Percentiles rank a stretch among this genome's conserved stretches.
Evolutionary conservation across 2,888 invertebrate species (phyloP).

Genomic region (Hoplodrina ambigua): DNA sequence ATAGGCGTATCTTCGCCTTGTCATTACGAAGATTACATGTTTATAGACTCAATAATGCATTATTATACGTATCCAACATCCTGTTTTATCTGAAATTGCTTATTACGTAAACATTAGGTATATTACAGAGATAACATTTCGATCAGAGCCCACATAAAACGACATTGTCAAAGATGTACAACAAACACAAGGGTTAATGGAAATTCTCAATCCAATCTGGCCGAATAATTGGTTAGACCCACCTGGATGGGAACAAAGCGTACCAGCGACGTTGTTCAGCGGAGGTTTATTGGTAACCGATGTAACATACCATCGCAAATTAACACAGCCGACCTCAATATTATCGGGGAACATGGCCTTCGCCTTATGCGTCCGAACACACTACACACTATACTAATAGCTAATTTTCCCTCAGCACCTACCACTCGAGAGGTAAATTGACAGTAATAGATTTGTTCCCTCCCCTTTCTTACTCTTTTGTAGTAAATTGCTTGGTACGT

Average conservation of each 20-base stretch:
- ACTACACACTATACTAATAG: slow-evolving; percentile 77
- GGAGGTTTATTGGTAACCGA: slow-evolving; percentile 78
- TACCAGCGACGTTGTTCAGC: slow-evolving; percentile 75
- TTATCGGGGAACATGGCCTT: slow-evolving; percentile 73
- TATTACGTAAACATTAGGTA: slow-evolving; percentile 43
- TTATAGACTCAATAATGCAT: slow-evolving; percentile 44
- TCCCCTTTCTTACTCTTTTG: slow-evolving; percentile 65
- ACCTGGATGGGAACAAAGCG: slow-evolving; percentile 79
- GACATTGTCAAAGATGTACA: slow-evolving; percentile 66
- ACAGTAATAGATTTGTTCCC: slow-evolving; percentile 81
- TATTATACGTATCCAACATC: slow-evolving; percentile 50
- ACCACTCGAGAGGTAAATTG: slow-evolving; percentile 75
- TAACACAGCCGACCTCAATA: slow-evolving; percentile 79
- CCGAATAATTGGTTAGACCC: slow-evolving; percentile 78
- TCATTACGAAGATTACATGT: slow-evolving; percentile 54
- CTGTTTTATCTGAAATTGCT: slow-evolving; percentile 54
- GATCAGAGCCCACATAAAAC: slow-evolving; percentile 56
- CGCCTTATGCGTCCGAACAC: slow-evolving; percentile 65
- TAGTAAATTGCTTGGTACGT: slow-evolving; percentile 30
- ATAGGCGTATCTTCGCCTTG: slow-evolving; percentile 21
- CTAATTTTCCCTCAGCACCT: slow-evolving; percentile 78
- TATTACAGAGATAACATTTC: slow-evolving; percentile 57
- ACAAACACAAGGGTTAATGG: slow-evolving; percentile 73
- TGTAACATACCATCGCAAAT: slow-evolving; percentile 79
- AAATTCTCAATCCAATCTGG: slow-evolving; percentile 77